Evolutionary conservation across 2,113 vertebrate genomes (phyloP).

Genomic region (Onychostruthus taczanowskii): DNA sequence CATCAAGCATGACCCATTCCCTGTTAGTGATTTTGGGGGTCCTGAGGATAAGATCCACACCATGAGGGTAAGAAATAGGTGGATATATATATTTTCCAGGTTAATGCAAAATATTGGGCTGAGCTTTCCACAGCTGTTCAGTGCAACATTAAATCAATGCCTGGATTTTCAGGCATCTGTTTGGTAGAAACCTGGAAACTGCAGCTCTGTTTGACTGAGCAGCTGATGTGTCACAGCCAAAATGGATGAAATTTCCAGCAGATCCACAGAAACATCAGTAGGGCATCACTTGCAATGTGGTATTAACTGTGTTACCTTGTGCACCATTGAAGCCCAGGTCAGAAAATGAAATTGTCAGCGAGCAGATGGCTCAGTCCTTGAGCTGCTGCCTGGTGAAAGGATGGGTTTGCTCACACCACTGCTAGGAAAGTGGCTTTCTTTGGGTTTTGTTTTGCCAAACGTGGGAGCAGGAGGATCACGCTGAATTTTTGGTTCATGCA

Average conservation of each 20-base stretch:
- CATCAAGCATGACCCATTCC: too few relatives aligned
- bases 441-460: not conserved
- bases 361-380: not conserved
- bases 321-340: not conserved
- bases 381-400: not conserved
- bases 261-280: not conserved
- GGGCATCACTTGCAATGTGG: not conserved
- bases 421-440: not conserved
- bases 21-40: not conserved
- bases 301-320: not conserved
- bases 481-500: not conserved
- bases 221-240: not conserved
- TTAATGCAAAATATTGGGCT: not conserved
- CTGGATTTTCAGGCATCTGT: not conserved
- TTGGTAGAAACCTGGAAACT: not conserved
- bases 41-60: not conserved
- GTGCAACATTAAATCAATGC: rapidly evolving
- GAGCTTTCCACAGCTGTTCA: not conserved
- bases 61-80: too few relatives aligned
- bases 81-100: not conserved
- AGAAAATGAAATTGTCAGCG: not conserved
- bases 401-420: not conserved
- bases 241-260: not conserved
- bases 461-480: not conserved
- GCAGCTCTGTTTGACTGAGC: not conserved